A percentile compares a stretch with the other conserved stretches of the same genome.
Conservation (phyloP, 2,797 vertebrate species). For the Chiroxiphia lanceolata region DNA sequence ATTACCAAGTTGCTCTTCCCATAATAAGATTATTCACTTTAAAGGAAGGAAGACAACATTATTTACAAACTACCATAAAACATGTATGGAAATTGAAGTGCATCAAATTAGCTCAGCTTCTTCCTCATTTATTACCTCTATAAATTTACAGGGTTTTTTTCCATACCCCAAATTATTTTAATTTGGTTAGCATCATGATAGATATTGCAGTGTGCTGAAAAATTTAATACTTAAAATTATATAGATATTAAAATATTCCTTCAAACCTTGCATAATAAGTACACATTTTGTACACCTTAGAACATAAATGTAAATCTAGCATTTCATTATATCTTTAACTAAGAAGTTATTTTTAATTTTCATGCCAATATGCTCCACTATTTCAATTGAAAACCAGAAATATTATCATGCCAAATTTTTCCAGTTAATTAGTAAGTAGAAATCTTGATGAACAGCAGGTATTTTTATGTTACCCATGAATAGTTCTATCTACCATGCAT, state of each 20-base stretch:
- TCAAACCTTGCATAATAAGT: neutral
- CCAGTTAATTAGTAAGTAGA: neutral
- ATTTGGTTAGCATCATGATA: neutral
- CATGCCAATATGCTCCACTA: neutral
- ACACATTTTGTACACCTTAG: neutral
- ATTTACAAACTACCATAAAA: neutral
- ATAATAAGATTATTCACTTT: neutral
- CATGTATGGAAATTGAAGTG: neutral
- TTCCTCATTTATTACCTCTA: neutral
- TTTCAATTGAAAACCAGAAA: neutral
- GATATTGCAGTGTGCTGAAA: neutral
- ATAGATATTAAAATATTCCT: neutral
- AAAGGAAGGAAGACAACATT: neutral
- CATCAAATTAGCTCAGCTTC: neutral
- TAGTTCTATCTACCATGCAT: neutral
- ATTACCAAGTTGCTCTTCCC: neutral
- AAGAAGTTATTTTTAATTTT: constrained; percentile 22
- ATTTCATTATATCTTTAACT: neutral
- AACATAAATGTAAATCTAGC: neutral
- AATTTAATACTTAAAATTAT: neutral
- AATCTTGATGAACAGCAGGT: constrained; percentile 3
- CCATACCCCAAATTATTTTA: neutral
- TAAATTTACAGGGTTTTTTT: neutral
- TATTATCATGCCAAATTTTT: neutral
- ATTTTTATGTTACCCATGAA: constrained; percentile 29